Evolutionary conservation across 2,888 invertebrate genomes (phyloP), one percentile per base, ranked within the genome.

Genomic region (Melieria crassipennis): DNA sequence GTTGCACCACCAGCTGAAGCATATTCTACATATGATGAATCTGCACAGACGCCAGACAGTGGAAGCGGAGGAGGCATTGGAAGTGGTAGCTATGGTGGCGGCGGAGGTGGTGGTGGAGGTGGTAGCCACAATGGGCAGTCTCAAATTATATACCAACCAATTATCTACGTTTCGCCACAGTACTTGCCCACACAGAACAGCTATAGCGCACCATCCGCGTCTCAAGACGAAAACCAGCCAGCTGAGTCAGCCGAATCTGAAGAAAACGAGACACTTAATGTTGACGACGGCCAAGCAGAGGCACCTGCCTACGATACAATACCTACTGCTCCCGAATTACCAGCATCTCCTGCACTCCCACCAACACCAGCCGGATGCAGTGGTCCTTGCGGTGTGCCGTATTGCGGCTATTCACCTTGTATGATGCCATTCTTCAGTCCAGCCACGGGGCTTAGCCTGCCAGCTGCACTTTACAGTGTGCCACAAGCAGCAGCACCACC

Each of bases 71-170:
- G 7, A 3, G 11, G 5, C 16, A 13, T 10, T 9, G 16, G 16
- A 57, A 7, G 11, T 16, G 42, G 5, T 7, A 46, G 13, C 3
- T 46, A 61, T 61, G 7, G 11, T 46, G 5, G 13, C 13, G 45
- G n/a, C 7, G 5, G 16, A 7, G 61, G 60, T 13, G n/a, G 43
- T 52, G 63, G 46, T 43, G 13, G 50, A 7, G 10, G 52, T 10
- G 57, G 45, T 48, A 58, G 11, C 30, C 16, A 10, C 30, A 30
- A n/a, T 13, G 10, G 9, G 10, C 62, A 66, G 45, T 78, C 82
- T 0, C 81, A 79, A 64, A 79, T 83, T n/a, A 74, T 82, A n/a
- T 82, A 83, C 71, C 83, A 82, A 52, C 81, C 81, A 45, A 81
- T 83, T 5, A 82, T 82, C 57, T 82, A 83, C 42, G 65, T 82